Percentiles rank a stretch among this genome's conserved stretches.
Conservation (phyloP, 2,113 vertebrate genomes). For the Clarias macrocephalus region DNA sequence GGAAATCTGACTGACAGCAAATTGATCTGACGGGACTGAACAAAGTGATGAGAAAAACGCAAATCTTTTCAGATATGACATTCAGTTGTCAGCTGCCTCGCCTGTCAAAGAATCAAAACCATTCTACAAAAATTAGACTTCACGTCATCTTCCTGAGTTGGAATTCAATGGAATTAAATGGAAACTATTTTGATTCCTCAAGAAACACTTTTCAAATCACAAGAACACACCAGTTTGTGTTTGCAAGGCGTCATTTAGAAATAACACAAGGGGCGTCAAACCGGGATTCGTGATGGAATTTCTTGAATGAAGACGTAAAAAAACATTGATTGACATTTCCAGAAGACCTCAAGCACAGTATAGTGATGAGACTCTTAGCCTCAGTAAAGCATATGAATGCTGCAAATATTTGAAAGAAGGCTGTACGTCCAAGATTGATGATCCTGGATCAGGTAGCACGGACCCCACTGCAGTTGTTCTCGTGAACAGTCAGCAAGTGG, state of each 20-base stretch:
- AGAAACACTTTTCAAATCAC: slow-evolving; percentile 16
- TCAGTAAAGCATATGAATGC: no score
- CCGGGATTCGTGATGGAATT: no score
- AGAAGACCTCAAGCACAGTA: no score
- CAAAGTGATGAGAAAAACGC: slow-evolving; percentile 1
- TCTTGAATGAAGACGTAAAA: no score
- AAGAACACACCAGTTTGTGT: neutral
- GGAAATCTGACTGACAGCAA: slow-evolving; percentile 35
- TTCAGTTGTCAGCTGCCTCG: slow-evolving; percentile 25
- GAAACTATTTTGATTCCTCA: slow-evolving; percentile 25
- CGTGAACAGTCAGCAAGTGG: no score
- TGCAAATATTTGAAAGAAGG: no score
- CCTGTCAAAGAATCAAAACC: slow-evolving; percentile 9
- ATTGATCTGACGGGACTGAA: slow-evolving; percentile 9
- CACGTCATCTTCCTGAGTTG: neutral
- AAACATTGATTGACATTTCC: no score
- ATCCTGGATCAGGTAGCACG: no score
- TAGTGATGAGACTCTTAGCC: no score
- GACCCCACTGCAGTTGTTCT: no score
- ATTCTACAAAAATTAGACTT: slow-evolving; percentile 16
- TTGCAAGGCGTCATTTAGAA: neutral
- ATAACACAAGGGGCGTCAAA: no score
- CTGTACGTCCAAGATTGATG: no score
- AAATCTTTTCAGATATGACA: slow-evolving; percentile 40
- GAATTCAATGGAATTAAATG: neutral